Conservation (phyloP, 2,797 vertebrate genomes). For the Typhlichthys eigenmanni region DNA sequence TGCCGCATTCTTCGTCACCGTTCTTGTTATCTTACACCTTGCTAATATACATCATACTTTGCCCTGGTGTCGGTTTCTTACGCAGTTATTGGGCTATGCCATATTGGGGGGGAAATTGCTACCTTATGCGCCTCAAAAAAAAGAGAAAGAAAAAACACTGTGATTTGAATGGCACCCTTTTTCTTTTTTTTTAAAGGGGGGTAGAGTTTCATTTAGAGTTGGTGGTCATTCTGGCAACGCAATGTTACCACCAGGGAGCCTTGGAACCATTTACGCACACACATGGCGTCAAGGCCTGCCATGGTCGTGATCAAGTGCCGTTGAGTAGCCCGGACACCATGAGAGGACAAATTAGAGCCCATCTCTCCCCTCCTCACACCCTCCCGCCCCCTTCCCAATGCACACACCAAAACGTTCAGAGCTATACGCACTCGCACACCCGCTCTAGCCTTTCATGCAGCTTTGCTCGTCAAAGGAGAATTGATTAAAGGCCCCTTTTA, state of each 20-base stretch:
- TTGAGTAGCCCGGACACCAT: conserved; percentile 76
- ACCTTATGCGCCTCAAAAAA: conserved; percentile 71
- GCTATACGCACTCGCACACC: conserved; percentile 47
- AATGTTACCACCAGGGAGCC: conserved; percentile 72
- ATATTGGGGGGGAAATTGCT: conserved; percentile 77
- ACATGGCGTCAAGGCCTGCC: conserved; percentile 80
- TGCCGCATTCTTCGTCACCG: conserved; percentile 24
- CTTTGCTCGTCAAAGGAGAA: conserved; percentile 72
- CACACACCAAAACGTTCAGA: conserved; percentile 59
- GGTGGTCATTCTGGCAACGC: conserved; percentile 75
- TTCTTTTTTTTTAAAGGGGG: conserved; percentile 64
- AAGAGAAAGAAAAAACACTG: conserved; percentile 41
- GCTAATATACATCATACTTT: conserved; percentile 47
- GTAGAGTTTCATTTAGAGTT: conserved; percentile 76
- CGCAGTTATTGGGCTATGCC: conserved; percentile 63
- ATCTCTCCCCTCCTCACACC: conserved; percentile 49
- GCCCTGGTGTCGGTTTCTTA: conserved; percentile 71
- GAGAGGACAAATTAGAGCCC: conserved; percentile 79
- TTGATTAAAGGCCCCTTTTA: conserved; percentile 82
- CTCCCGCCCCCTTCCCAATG: conserved; percentile 34
- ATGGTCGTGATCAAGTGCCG: conserved; percentile 74
- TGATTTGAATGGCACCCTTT: conserved; percentile 64
- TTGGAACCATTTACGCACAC: conserved; percentile 78
- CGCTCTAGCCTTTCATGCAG: conserved; percentile 70
- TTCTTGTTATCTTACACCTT: conserved; percentile 29